Evolutionary conservation across 2,888 invertebrate genomes (phyloP), one percentile per base, ranked within the genome.

Genomic region (Heteromurus nitidus): DNA sequence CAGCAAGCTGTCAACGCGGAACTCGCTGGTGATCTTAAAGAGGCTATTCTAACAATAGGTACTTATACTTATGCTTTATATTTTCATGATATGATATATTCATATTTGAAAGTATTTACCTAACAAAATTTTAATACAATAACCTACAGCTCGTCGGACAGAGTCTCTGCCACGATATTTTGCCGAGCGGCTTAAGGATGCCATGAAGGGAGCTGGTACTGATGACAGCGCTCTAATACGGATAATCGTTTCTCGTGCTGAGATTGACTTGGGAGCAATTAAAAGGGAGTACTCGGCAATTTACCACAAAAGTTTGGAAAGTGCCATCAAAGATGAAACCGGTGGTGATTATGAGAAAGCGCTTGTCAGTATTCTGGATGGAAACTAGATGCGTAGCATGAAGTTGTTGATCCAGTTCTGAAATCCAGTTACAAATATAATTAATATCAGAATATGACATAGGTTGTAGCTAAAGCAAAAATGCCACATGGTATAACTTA

Each of bases 31-130:
- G 93, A 94, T 84, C 89, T 94, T 50, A 91, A 92, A 86, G 92
- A 93, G 2, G 94, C 93, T 0, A 91, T 94, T 88, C 91, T 93
- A 26, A 93, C 94, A 58, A 92, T 94, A 81, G 93, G 94, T 55
- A 83, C 55, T 58, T 9, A 30, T 2, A 13, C 91, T 75, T 47
- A 47, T 9, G 36, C 13, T 53, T 53, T 28, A 7, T 3, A 20
- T 28, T 26, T 36, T 16, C 1, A 47, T 18, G 47, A 36, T 18
- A 28, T 68, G 16, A 24, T 9, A 68, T 18, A 20, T 5, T 53
- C 24, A 24, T 24, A 55, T 1, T 7, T 22, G 26, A 26, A 7
- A 13, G 58, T 58, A 26, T 26, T 3, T 64, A 11, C 30, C n/a
- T 18, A 9, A 18, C n/a, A n/a, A n/a, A n/a, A n/a, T n/a, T n/a